Percentiles rank a stretch among this genome's conserved stretches.
phyloP scores from a whole-genome alignment of 1,140 invertebrate species.

The Drosophila ogumai region DNA sequence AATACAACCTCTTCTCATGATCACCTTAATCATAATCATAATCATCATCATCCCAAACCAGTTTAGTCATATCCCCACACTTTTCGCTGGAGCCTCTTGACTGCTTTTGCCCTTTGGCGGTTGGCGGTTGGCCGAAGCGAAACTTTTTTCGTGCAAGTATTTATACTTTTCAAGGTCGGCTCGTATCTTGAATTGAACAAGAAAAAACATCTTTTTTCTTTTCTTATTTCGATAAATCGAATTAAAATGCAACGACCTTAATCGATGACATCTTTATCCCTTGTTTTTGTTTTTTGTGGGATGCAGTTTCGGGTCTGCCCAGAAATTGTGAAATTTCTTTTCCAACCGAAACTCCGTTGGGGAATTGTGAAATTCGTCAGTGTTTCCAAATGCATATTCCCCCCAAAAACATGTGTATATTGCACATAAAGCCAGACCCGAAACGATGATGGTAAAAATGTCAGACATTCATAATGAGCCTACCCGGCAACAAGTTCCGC shows the following conservation, averaged over 20 bases:
- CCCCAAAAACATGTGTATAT: slow-evolving; percentile 13
- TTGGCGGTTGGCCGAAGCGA: slow-evolving; percentile 18
- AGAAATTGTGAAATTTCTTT: slow-evolving; percentile 57
- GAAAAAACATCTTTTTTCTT: slow-evolving; percentile 47
- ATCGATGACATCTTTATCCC: slow-evolving; percentile 59
- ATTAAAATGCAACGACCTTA: slow-evolving; percentile 76
- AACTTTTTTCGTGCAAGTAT: slow-evolving; percentile 47
- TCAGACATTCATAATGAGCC: slow-evolving; percentile 16
- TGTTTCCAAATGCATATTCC: slow-evolving; percentile 12
- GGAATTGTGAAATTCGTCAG: slow-evolving; percentile 43
- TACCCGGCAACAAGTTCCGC: slow-evolving; percentile 32
- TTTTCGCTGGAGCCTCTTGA: slow-evolving; percentile 40
- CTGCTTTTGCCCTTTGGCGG: slow-evolving; percentile 52
- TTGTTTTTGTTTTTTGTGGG: slow-evolving; percentile 14
- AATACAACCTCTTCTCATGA: slow-evolving; percentile 36
- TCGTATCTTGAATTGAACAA: slow-evolving; percentile 45
- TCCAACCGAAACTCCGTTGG: slow-evolving; percentile 6
- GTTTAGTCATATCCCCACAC: slow-evolving; percentile 49
- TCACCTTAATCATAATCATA: slow-evolving; percentile 27
- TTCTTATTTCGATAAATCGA: slow-evolving; percentile 21
- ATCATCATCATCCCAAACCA: slow-evolving; percentile 37
- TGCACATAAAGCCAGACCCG: slow-evolving; percentile 15
- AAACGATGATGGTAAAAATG: slow-evolving; percentile 13
- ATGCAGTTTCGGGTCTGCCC: slow-evolving; percentile 37
- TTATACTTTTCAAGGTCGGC: slow-evolving; percentile 69